phyloP scores from a whole-genome alignment of 2,113 vertebrate genomes.

The Noturus placidus region DNA sequence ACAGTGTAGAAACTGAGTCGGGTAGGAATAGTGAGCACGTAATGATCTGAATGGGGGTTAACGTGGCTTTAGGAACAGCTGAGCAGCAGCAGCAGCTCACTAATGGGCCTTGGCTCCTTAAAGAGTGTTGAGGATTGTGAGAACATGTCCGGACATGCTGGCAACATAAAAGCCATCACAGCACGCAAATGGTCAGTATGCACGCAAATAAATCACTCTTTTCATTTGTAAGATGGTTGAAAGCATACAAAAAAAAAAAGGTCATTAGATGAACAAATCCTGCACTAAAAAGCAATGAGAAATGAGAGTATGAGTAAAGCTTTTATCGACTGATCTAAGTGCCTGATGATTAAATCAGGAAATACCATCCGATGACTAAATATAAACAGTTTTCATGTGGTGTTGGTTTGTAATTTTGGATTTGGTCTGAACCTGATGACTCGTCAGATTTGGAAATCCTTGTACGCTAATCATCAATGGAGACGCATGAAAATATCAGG shows the following conservation, averaged over 20 bases:
- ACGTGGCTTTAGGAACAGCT: constrained; percentile 35
- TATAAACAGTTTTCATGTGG: not conserved
- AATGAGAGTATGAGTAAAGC: not conserved
- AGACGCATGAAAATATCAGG: not conserved
- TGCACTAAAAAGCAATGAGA: not conserved
- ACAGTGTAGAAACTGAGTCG: not conserved
- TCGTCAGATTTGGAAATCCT: not conserved
- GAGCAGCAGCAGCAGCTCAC: constrained; percentile 36
- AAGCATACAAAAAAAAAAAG: not conserved
- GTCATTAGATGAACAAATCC: not conserved
- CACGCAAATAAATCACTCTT: not conserved
- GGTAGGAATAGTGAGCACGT: constrained; percentile 28
- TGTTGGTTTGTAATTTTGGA: not conserved
- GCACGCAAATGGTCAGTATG: not conserved
- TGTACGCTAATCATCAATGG: not conserved
- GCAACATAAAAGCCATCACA: not conserved
- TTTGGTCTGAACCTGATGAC: not conserved
- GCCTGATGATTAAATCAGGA: not conserved
- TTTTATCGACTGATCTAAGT: not conserved
- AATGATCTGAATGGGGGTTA: constrained; percentile 24
- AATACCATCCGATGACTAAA: not conserved
- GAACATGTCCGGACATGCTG: constrained; percentile 47
- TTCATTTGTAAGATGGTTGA: not conserved
- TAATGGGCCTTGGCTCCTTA: constrained; percentile 36
- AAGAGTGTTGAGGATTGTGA: constrained; percentile 18